These are phyloP conservation scores for Poecilia gillii DNA, from an alignment of 2,797 vertebrate genomes.

Conservation along the genomic window DNA sequence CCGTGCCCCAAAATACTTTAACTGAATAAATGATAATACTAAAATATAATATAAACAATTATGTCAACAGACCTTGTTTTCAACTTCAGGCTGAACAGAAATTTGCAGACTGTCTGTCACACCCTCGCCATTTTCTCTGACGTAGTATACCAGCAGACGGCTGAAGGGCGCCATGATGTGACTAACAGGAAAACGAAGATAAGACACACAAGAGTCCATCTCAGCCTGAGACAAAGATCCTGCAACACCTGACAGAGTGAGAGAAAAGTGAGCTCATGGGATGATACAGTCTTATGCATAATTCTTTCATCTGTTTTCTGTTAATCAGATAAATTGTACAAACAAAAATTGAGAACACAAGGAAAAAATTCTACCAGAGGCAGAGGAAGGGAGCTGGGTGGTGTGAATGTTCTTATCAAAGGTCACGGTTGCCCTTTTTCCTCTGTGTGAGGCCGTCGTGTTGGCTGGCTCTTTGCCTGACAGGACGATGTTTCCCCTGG, in stretches of 20 bases:
- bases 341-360: conserved; percentile 1
- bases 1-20: conserved; percentile 7
- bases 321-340: conserved; percentile 1
- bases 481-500: conserved; percentile 90
- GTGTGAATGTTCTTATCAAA: conserved; percentile 82
- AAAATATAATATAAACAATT: neutral
- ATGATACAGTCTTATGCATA: neutral
- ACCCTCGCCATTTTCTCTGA: conserved; percentile 90
- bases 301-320: conserved; percentile 9
- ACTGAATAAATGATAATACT: neutral
- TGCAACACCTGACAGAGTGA: conserved; percentile 60
- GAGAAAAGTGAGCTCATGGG: neutral
- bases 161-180: conserved; percentile 88
- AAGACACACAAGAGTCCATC: conserved; percentile 84
- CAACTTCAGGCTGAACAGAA: conserved; percentile 82
- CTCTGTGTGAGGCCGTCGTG: conserved; percentile 76
- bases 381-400: conserved; percentile 66
- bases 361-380: conserved; percentile 57
- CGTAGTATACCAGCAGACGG: conserved; percentile 89
- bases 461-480: conserved; percentile 85
- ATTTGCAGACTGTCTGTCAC: conserved; percentile 91
- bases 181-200: conserved; percentile 81
- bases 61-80: conserved; percentile 85
- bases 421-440: conserved; percentile 80
- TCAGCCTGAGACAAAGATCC: conserved; percentile 74